Evolutionary conservation across 2,888 invertebrate genomes (phyloP).

Genomic region (Boloria euphrosyne): DNA sequence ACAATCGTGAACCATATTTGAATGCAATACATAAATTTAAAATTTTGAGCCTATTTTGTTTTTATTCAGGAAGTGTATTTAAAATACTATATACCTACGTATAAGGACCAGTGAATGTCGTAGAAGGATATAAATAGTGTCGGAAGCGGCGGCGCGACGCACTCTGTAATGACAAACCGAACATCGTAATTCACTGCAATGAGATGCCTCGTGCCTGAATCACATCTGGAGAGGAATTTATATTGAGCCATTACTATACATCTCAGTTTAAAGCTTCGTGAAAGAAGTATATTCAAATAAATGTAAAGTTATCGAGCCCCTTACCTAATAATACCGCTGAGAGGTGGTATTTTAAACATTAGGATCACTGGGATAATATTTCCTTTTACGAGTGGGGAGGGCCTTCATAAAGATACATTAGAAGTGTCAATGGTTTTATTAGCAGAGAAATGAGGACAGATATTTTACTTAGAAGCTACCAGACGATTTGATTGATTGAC

Average conservation of each 20-base stretch:
- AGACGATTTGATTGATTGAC: no score
- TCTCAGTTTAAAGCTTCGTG: conserved; percentile 1
- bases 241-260: conserved; percentile 15
- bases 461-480: no score
- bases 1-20: no score
- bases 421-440: background rate
- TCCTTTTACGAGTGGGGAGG: no score
- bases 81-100: no score
- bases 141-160: conserved; percentile 21
- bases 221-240: conserved; percentile 16
- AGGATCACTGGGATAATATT: background rate
- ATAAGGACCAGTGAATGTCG: no score
- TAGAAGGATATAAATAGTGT: conserved; percentile 26
- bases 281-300: background rate
- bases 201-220: conserved; percentile 17
- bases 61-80: no score
- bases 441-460: no score
- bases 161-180: conserved; percentile 31
- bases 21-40: no score
- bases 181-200: conserved; percentile 31
- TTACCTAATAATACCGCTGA: background rate
- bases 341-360: background rate
- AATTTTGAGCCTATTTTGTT: no score
- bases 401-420: background rate
- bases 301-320: conserved; percentile 12